A percentile compares a stretch with the other conserved stretches of the same genome.
Evolutionary conservation across 2,888 invertebrate species (phyloP).

Genomic region (Hirtodrosophila confusa): DNA sequence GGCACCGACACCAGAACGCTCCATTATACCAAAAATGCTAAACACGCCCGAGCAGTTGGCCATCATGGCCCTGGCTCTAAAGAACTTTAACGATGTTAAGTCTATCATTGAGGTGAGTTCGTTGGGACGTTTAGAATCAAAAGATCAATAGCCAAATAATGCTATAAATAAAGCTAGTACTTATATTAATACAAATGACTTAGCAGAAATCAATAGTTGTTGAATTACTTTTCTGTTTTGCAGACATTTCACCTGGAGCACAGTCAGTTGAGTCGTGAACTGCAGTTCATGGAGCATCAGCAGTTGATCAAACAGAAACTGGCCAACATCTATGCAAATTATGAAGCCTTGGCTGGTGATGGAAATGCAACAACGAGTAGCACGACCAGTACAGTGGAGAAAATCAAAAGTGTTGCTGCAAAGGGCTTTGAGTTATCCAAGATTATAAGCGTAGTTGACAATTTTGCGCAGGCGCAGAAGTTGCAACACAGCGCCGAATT

Average conservation of each 20-base stretch:
- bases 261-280: constrained; percentile 87
- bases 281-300: constrained; percentile 89
- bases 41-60: constrained; percentile 90
- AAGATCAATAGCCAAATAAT: too few species aligned
- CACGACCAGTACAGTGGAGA: constrained; percentile 78
- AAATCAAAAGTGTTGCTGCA: constrained; percentile 86
- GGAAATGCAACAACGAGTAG: constrained; percentile 11
- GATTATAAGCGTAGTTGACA: constrained; percentile 87
- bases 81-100: constrained; percentile 90
- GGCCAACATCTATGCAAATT: constrained; percentile 79
- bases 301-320: constrained; percentile 82
- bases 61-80: constrained; percentile 90
- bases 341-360: constrained; percentile 69
- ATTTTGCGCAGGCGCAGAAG: constrained; percentile 84
- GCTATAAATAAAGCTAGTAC: too few species aligned
- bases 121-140: too few species aligned
- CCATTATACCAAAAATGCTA: constrained; percentile 86
- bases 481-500: constrained; percentile 69
- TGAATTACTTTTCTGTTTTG: constrained; percentile 69
- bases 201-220: too few species aligned
- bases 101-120: constrained; percentile 90
- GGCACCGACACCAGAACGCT: constrained; percentile 57
- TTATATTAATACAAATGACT: too few species aligned
- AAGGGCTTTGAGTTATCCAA: constrained; percentile 87
- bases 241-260: constrained; percentile 90